These are phyloP conservation scores for Meloe dianella DNA, from an alignment of 2,888 invertebrate species.

Conservation along the genomic window DNA sequence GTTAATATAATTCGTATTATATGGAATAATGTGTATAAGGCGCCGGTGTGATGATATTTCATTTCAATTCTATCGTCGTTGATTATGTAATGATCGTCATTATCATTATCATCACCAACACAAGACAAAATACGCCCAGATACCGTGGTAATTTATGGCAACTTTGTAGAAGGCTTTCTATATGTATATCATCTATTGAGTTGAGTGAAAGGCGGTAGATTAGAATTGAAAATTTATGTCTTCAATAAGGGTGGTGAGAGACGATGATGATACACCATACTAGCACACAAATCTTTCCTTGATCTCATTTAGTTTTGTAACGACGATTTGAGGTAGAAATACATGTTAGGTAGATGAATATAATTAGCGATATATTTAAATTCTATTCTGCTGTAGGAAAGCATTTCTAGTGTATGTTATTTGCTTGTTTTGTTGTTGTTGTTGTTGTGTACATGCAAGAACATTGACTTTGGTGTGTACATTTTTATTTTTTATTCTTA, in stretches of 20 bases:
- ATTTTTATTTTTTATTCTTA: not conserved
- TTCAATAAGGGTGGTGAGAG: not conserved
- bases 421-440: no score
- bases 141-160: not conserved
- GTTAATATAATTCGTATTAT: no score
- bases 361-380: not conserved
- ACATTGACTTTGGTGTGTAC: no score
- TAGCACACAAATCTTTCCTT: not conserved
- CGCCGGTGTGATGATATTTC: not conserved
- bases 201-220: not conserved
- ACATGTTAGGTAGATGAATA: not conserved
- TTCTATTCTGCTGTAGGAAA: no score
- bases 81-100: not conserved
- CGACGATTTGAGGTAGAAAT: not conserved
- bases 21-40: not conserved
- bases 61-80: not conserved
- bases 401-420: no score
- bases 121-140: not conserved
- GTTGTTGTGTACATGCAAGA: no score
- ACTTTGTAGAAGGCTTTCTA: not conserved
- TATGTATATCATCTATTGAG: not conserved
- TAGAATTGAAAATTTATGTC: conserved; percentile 7
- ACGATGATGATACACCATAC: not conserved
- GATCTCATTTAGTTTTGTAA: not conserved
- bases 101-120: not conserved